phyloP scores from a whole-genome alignment of 2,113 vertebrate species.

The Pomatorhinus ruficollis region DNA sequence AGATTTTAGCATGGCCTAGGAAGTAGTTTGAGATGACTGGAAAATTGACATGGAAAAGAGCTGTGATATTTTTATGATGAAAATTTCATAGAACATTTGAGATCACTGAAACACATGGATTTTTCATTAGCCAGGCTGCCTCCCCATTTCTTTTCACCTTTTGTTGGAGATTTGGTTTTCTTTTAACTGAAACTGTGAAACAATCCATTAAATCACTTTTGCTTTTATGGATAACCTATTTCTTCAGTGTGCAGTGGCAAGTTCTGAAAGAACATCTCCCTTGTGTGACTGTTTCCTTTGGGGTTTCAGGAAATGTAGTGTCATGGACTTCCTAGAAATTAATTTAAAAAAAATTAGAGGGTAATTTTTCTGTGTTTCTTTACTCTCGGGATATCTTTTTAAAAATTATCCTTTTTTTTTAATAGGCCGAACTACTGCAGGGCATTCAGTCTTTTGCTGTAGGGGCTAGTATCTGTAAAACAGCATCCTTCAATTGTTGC shows the following conservation, averaged over 20 bases:
- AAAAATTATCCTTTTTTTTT: not conserved
- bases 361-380: not conserved
- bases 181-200: not conserved
- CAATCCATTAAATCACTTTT: not conserved
- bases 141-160: not conserved
- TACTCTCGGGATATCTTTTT: not conserved
- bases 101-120: not conserved
- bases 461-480: not conserved
- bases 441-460: not conserved
- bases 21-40: not conserved
- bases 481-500: not conserved
- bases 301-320: not conserved
- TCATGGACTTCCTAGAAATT: not conserved
- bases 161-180: not conserved
- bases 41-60: not conserved
- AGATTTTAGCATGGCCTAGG: not conserved
- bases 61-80: not conserved
- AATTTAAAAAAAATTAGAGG: not conserved
- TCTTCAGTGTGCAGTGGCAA: not conserved
- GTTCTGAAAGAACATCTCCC: not conserved
- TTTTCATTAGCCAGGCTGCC: not conserved
- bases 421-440: not conserved
- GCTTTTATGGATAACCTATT: not conserved
- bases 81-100: not conserved
- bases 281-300: not conserved